Evolutionary conservation across 2,888 invertebrate genomes (phyloP).

Genomic region (Muschampia plurimacula): DNA sequence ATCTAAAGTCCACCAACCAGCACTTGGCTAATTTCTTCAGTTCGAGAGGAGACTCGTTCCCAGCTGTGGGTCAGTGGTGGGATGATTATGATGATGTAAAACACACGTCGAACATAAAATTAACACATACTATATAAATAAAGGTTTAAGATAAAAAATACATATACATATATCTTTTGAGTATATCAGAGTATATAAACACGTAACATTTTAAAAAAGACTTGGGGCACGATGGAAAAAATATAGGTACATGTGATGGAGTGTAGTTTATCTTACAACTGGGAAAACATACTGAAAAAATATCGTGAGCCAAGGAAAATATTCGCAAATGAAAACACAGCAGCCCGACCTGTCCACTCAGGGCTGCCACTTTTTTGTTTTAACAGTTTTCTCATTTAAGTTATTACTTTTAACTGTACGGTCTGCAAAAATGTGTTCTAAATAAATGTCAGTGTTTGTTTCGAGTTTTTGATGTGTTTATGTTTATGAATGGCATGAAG

Average conservation of each 20-base stretch:
- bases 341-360: constrained; percentile 62
- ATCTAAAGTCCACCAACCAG: too few relatives aligned
- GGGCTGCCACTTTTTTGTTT: constrained; percentile 59
- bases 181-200: not conserved
- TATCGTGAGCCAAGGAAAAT: constrained; percentile 83
- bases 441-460: constrained; percentile 30
- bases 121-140: too few relatives aligned
- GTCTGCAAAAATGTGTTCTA: constrained; percentile 26
- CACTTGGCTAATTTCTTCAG: too few relatives aligned
- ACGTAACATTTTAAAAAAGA: constrained; percentile 43
- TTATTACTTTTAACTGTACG: constrained; percentile 37
- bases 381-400: constrained; percentile 30
- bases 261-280: constrained; percentile 84
- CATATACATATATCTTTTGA: not conserved
- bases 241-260: constrained; percentile 79
- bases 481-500: constrained; percentile 12
- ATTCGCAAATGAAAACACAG: constrained; percentile 86
- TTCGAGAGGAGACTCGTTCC: too few relatives aligned
- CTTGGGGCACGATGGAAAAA: constrained; percentile 62
- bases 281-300: constrained; percentile 83
- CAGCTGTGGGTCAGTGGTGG: too few relatives aligned
- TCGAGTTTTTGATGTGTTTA: constrained; percentile 26
- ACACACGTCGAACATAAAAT: too few relatives aligned
- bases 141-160: too few relatives aligned
- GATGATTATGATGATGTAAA: too few relatives aligned